Percentiles rank a stretch among this genome's conserved stretches.
These are phyloP conservation scores for Spilarctia lutea DNA, from an alignment of 2,888 invertebrate species.

Conservation along the genomic window DNA sequence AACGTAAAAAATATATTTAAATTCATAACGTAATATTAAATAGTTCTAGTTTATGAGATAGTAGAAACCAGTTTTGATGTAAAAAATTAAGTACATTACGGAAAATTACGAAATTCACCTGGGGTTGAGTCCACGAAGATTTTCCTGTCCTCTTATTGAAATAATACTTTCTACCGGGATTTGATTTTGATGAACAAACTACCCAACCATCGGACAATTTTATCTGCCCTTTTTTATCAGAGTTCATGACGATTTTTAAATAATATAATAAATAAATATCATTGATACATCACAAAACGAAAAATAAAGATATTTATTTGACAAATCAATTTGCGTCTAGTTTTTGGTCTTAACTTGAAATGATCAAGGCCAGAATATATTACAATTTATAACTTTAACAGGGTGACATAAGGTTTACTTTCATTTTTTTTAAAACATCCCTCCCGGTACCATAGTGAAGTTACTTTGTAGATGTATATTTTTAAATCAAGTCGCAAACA, in stretches of 20 bases:
- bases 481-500: not conserved
- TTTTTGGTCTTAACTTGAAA: constrained; percentile 47
- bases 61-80: constrained; percentile 17
- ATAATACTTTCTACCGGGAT: constrained; percentile 79
- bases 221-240: constrained; percentile 65
- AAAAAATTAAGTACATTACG: constrained; percentile 14
- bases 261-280: constrained; percentile 52
- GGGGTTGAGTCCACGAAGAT: constrained; percentile 81
- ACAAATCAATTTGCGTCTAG: constrained; percentile 60
- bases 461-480: constrained; percentile 5
- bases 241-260: constrained; percentile 69
- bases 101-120: constrained; percentile 72
- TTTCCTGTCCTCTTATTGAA: constrained; percentile 81
- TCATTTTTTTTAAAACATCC: constrained; percentile 1
- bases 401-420: fast-evolving
- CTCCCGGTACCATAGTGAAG: constrained; percentile 3
- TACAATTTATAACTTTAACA: constrained; percentile 6
- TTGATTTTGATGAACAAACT: constrained; percentile 78
- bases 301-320: constrained; percentile 54
- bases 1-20: constrained; percentile 1
- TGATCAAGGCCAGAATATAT: constrained; percentile 6
- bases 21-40: not conserved
- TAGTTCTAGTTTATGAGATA: constrained; percentile 12
- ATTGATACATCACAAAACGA: constrained; percentile 58
- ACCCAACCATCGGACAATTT: constrained; percentile 84